Base-by-base conservation (phyloP, 2,113 vertebrate species). In the Cyprinus carpio region DNA sequence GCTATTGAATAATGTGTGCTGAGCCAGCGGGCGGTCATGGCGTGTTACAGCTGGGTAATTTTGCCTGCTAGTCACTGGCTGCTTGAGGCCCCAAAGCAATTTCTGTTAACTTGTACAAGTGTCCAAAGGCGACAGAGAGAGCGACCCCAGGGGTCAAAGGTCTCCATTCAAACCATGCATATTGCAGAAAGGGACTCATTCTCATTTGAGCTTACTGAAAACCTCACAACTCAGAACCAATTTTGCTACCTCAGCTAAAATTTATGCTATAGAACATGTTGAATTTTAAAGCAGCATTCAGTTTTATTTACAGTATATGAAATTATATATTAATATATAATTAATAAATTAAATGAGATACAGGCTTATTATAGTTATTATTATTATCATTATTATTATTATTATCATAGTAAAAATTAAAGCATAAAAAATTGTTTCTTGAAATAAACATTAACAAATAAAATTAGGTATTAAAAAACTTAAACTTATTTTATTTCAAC, bases 21-120 rank as follows among this genome's bases (percentile, higher is more conserved):
- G 91, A 43, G 43, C 43, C 9, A 43, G 3, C 10, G 43, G 43
- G 43, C 10, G 43, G 43, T 89, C 86, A 86, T 89, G 88, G 89
- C 89, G 90, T 90, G 90, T 91, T 12, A 86, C 71, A 54, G 75
- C 82, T 15, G 0, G 87, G 89, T 92, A 91, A 91, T 93, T 92
- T 93, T 91, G 90, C 88, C 89, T 92, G 83, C 64, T 79, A 91
- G 87, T 93, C 89, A 87, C 92, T 87, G 88, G 88, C 89, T 75
- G 83, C 87, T 89, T 90, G 89, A 89, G 87, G 71, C 69, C 49
- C 60, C 69, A 64, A 40, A 71, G 15, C 71, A 46, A 71, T 56
- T 51, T 3, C 46, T 62, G 31, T 12, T 27, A 20, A 31, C 40
- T 67, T 46, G n/a, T 65, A 12, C 25, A 29, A 67, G 79, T 29